Evolutionary conservation across 2,113 vertebrate species (phyloP).

Genomic region (Mesoclemmys tuberculata): DNA sequence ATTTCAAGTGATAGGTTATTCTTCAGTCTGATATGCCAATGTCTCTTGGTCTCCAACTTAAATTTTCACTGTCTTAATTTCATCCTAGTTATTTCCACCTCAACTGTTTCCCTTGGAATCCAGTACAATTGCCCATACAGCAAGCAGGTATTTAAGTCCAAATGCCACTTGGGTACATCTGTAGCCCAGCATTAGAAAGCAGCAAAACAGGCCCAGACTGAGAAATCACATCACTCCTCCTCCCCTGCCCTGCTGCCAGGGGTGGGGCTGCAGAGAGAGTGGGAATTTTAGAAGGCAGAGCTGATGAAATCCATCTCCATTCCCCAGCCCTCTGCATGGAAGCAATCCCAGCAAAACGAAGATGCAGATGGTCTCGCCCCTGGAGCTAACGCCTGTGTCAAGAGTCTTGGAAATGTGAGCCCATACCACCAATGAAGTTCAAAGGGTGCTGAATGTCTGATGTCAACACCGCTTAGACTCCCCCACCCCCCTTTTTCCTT

Average conservation of each 20-base stretch:
- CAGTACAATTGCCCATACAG: neutral
- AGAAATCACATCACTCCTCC: neutral
- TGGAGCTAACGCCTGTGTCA: conserved; percentile 39
- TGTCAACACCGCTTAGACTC: neutral
- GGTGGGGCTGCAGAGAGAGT: neutral
- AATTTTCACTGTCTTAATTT: neutral
- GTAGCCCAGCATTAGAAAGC: neutral
- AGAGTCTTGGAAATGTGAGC: conserved; percentile 60
- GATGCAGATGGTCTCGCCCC: conserved; percentile 53
- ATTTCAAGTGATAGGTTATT: neutral
- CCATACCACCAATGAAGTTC: conserved; percentile 58
- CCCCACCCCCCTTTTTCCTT: neutral
- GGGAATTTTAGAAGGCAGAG: neutral
- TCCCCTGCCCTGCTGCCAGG: neutral
- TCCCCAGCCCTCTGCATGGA: conserved; percentile 31
- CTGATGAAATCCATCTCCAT: conserved; percentile 20
- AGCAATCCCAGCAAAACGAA: conserved; percentile 47
- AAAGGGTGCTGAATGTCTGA: conserved; percentile 9
- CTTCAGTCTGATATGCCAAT: neutral
- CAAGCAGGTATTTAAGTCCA: neutral
- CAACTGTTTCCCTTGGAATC: neutral
- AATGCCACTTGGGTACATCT: neutral
- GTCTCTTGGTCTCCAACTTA: neutral
- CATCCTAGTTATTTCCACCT: neutral
- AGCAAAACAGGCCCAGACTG: neutral